Base-by-base conservation (phyloP, 1,140 invertebrate genomes). In the Calliopsis andreniformis region DNA sequence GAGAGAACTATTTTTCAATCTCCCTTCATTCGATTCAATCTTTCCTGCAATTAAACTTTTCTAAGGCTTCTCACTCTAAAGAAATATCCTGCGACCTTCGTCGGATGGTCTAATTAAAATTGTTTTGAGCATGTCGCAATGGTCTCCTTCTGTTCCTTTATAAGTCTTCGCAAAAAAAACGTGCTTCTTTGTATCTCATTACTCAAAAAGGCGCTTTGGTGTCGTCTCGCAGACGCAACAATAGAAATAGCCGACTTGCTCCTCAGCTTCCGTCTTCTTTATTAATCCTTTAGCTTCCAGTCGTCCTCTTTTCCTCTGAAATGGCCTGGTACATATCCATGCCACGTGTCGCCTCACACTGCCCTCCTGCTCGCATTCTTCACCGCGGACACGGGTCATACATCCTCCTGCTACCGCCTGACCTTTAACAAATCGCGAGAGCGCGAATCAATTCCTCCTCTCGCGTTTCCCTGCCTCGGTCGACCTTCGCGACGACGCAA, bases 281-380 rank as follows among this genome's bases (percentile, higher is more conserved):
- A 45, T 68, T 42, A 55, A 68, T 68, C 55, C 28, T n/a, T 55
- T 55, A 53, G 16, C 20, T 32, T 6, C 16, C 18, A 51, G 45
- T 16, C 20, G 23, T 28, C 16, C 20, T 16, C 16, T 28, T 32
- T 53, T 8, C 20, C 12, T 68, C 18, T n/a, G n/a, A 8, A 10
- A 6, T 14, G 16, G 0, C 23, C 16, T 39, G 35, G 8, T 51
- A 12, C 20, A n/a, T 25, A 47, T 43, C 2, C 2, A 10, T 35
- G 47, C 32, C 61, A 47, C 61, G 42, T 45, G 42, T 12, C 18
- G 49, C 20, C 6, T 42, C 49, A 28, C 30, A 42, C 14, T 28
- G 55, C 35, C 0, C 23, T 30, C 6, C 10, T 25, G 5, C 18
- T n/a, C 20, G 0, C 4, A 53, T 42, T 39, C 2, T 67, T 67